A percentile compares a stretch with the other conserved stretches of the same genome.
Evolutionary conservation across 2,113 vertebrate genomes (phyloP).

Genomic region (Orcinus orca): DNA sequence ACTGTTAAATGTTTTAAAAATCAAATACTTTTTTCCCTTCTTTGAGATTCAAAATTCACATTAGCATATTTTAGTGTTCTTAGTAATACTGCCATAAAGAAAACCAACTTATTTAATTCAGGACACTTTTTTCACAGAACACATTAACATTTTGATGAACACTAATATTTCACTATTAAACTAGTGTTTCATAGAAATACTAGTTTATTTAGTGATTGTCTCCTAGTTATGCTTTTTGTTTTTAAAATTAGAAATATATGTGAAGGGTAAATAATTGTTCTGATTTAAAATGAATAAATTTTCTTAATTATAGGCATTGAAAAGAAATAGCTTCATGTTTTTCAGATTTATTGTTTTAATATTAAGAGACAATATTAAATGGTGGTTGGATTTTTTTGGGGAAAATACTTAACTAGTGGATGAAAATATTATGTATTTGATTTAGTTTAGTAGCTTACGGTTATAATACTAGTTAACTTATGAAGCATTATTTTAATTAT

Average conservation of each 20-base stretch:
- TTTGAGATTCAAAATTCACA: background rate
- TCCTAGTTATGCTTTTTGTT: background rate
- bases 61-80: background rate
- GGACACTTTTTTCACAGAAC: background rate
- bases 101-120: background rate
- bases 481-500: conserved; percentile 1
- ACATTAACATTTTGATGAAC: conserved; percentile 24
- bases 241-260: background rate
- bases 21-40: background rate
- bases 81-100: background rate
- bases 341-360: conserved; percentile 14
- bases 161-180: background rate
- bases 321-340: background rate
- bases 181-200: background rate
- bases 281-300: background rate
- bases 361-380: conserved; percentile 20
- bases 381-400: background rate
- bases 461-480: background rate
- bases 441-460: background rate
- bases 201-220: background rate
- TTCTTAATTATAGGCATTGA: background rate
- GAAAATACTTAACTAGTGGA: background rate
- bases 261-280: background rate
- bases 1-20: background rate
- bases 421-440: background rate